Conservation (phyloP, 2,888 invertebrate genomes). For the Onthophagus sagittarius region DNA sequence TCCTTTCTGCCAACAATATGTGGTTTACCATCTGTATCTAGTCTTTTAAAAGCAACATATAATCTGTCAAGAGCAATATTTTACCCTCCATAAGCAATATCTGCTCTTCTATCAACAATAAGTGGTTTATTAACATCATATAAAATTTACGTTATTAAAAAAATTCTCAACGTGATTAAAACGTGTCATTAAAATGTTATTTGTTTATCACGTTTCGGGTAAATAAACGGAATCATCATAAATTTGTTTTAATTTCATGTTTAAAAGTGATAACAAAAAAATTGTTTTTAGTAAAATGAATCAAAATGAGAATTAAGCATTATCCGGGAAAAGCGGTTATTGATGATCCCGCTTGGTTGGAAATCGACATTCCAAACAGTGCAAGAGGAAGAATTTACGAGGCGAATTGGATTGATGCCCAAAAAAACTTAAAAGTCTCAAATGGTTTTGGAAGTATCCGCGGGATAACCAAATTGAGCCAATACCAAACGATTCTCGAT, state of each 20-base stretch:
- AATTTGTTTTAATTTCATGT: no score
- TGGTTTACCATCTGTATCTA: no score
- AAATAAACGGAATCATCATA: not conserved
- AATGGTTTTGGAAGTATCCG: conserved; percentile 24
- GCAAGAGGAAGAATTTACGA: conserved; percentile 71
- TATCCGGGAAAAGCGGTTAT: conserved; percentile 79
- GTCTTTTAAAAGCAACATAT: no score
- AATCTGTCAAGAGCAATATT: no score
- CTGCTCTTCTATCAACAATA: no score
- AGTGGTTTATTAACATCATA: no score
- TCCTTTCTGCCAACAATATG: no score
- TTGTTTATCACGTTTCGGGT: no score
- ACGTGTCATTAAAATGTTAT: no score
- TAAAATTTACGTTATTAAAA: no score
- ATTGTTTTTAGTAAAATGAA: conserved; percentile 4
- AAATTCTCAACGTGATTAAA: no score
- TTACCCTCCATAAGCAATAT: no score
- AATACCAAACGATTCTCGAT: conserved; percentile 41
- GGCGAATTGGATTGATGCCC: conserved; percentile 80
- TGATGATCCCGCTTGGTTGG: conserved; percentile 56
- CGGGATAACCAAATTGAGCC: conserved; percentile 25
- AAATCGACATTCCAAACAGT: conserved; percentile 67
- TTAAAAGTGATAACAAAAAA: not conserved
- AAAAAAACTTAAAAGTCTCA: conserved; percentile 53
- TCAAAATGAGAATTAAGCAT: conserved; percentile 74